Conservation (phyloP, 2,113 vertebrate species). For the Mormyrus iriodes region DNA sequence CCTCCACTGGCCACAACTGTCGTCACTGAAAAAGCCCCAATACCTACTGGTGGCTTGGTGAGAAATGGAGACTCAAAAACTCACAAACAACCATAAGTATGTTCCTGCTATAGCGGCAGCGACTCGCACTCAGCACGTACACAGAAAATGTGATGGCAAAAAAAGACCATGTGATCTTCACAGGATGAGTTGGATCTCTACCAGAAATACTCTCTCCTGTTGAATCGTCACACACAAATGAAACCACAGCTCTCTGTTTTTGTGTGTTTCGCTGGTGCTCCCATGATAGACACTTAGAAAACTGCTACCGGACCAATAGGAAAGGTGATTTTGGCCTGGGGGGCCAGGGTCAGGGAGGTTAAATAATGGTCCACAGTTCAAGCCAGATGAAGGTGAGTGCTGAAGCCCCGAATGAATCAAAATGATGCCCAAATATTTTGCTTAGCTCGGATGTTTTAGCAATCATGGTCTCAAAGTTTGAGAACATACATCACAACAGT, state of each 20-base stretch:
- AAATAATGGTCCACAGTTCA: not conserved
- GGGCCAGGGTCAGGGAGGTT: not conserved
- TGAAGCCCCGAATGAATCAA: too few species aligned
- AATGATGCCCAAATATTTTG: too few species aligned
- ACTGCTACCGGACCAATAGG: not conserved
- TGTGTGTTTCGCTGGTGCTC: not conserved
- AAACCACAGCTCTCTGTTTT: not conserved
- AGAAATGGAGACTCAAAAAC: slow-evolving; percentile 36
- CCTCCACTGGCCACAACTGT: slow-evolving; percentile 59
- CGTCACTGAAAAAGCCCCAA: slow-evolving; percentile 51
- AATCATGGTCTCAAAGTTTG: too few species aligned
- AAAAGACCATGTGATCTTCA: not conserved
- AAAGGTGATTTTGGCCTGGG: not conserved
- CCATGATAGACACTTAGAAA: not conserved
- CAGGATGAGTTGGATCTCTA: not conserved
- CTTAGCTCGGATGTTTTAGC: too few species aligned
- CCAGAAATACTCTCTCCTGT: not conserved
- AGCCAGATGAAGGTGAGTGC: too few species aligned
- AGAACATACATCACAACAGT: too few species aligned
- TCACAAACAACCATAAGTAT: slow-evolving; percentile 31
- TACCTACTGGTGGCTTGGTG: slow-evolving; percentile 32
- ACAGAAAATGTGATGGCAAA: not conserved
- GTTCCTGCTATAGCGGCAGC: not conserved
- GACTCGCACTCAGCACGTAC: slow-evolving; percentile 35
- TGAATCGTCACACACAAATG: not conserved